Percentiles rank a stretch among this genome's conserved stretches.
Conservation (phyloP, 2,113 vertebrate genomes). For the Laticauda laticaudata region DNA sequence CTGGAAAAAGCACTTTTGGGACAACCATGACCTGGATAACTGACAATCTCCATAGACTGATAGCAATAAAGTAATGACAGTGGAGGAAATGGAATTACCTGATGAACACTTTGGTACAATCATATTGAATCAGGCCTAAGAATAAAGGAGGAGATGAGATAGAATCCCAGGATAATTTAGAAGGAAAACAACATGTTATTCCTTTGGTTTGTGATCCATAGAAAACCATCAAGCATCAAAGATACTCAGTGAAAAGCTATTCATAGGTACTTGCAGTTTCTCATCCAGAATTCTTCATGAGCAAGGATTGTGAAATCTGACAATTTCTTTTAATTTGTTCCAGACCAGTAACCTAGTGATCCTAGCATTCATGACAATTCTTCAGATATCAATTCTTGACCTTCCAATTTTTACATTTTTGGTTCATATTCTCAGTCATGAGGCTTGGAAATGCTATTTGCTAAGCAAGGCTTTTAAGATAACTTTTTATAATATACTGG, state of each 20-base stretch:
- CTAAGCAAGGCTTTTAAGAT: neutral
- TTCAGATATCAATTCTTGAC: too few relatives aligned
- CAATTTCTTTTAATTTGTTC: neutral
- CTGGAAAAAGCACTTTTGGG: too few relatives aligned
- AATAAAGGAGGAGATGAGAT: neutral
- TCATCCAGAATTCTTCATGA: neutral
- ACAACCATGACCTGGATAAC: too few relatives aligned
- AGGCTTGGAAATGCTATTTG: neutral
- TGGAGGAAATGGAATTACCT: neutral
- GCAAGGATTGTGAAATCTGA: neutral
- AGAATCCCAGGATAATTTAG: neutral
- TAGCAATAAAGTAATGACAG: neutral
- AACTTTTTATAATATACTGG: neutral
- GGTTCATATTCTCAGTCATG: neutral
- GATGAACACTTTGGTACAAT: neutral
- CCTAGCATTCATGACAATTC: neutral
- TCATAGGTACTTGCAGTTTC: neutral
- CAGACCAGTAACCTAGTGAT: neutral
- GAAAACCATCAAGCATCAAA: neutral
- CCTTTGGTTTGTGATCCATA: neutral
- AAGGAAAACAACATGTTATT: neutral
- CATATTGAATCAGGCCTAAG: neutral
- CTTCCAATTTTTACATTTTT: neutral
- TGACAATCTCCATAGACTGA: too few relatives aligned
- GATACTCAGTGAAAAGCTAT: neutral